Percentiles rank a stretch among this genome's conserved stretches.
Evolutionary conservation across 1,140 invertebrate genomes (phyloP).

Genomic region (Ostrea denselamellosa): DNA sequence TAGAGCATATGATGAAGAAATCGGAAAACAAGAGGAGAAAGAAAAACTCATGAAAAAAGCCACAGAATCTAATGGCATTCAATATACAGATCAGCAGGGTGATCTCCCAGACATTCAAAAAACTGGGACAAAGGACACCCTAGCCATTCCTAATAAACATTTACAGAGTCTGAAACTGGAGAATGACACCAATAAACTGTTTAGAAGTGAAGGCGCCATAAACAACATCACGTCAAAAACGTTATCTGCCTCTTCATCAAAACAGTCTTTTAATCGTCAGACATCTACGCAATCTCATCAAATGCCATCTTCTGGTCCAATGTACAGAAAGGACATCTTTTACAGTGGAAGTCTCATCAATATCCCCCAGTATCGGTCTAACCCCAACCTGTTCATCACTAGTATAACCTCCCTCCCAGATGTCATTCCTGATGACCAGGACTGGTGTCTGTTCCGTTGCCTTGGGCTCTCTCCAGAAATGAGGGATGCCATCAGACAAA

Average conservation of each 20-base stretch:
- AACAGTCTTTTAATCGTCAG: conserved; percentile 45
- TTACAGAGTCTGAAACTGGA: neutral
- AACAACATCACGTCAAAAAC: conserved; percentile 44
- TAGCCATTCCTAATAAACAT: conserved; percentile 23
- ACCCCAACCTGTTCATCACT: conserved; percentile 64
- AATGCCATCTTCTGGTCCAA: conserved; percentile 80
- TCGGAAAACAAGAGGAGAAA: neutral
- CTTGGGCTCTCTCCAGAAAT: conserved; percentile 62
- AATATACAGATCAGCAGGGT: neutral
- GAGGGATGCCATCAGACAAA: conserved; percentile 83
- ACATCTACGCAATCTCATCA: conserved; percentile 31
- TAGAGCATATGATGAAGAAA: conserved; percentile 43
- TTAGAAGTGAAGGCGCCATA: conserved; percentile 63
- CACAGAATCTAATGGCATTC: conserved; percentile 6
- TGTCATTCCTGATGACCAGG: conserved; percentile 47
- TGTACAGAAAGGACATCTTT: conserved; percentile 95
- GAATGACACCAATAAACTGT: conserved; percentile 44
- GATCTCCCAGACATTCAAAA: conserved; percentile 32
- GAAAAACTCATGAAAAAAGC: conserved; percentile 43
- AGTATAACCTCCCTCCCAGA: conserved; percentile 67
- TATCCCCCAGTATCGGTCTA: conserved; percentile 80
- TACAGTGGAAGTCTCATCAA: conserved; percentile 90
- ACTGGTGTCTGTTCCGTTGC: conserved; percentile 50
- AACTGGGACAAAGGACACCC: neutral
- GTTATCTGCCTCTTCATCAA: neutral